phyloP scores from a whole-genome alignment of 92 coral and sea anemone genomes.

The Palythoa grandis region DNA sequence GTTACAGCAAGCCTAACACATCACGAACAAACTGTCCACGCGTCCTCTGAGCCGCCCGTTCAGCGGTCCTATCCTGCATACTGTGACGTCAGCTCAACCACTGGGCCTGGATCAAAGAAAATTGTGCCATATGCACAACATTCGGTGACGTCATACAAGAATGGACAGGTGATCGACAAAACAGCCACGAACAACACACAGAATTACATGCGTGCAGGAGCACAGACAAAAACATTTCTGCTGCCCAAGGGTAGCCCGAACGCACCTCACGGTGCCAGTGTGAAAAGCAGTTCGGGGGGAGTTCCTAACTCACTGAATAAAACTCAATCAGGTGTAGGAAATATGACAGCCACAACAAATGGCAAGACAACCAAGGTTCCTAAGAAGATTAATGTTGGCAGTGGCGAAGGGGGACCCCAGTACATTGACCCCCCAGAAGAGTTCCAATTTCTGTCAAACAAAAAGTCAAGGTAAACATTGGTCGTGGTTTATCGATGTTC shows the following conservation, averaged over 20 bases:
- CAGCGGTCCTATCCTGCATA: slow-evolving; percentile 98
- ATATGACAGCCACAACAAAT: slow-evolving; percentile 36
- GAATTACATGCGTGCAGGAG: slow-evolving; percentile 56
- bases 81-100: slow-evolving; percentile 96
- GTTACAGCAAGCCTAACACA: slow-evolving; percentile 92
- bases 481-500: neutral
- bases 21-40: slow-evolving; percentile 93
- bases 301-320: slow-evolving; percentile 34
- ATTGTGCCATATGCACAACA: slow-evolving; percentile 98
- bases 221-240: slow-evolving; percentile 69
- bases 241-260: slow-evolving; percentile 62
- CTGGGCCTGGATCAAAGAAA: slow-evolving; percentile 97
- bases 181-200: slow-evolving; percentile 57
- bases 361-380: slow-evolving; percentile 42
- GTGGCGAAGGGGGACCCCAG: slow-evolving; percentile 77
- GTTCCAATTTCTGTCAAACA: slow-evolving; percentile 88
- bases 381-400: slow-evolving; percentile 29
- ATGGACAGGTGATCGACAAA: slow-evolving; percentile 73
- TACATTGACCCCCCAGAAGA: slow-evolving; percentile 99
- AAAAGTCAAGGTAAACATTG: slow-evolving; percentile 73
- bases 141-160: slow-evolving; percentile 96
- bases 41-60: slow-evolving; percentile 90
- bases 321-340: slow-evolving; percentile 32
- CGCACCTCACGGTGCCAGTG: slow-evolving; percentile 39
- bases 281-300: slow-evolving; percentile 45